Evolutionary conservation across 1,140 invertebrate genomes (phyloP).

Genomic region (Radopholus similis): DNA sequence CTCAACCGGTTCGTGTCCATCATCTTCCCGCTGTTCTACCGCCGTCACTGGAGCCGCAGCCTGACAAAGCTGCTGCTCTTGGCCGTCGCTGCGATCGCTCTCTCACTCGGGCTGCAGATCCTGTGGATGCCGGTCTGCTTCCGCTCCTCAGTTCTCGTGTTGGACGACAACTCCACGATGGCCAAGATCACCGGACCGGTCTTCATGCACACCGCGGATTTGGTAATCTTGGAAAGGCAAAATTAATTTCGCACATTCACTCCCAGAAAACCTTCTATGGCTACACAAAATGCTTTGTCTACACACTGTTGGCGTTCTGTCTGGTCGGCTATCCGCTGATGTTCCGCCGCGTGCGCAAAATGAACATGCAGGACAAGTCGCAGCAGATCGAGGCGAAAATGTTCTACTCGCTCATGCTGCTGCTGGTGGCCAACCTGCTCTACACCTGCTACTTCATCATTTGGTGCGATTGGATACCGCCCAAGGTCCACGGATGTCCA

Average conservation of each 20-base stretch:
- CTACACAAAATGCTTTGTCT: neutral
- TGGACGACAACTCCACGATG: neutral
- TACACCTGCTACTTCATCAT: conserved; percentile 4
- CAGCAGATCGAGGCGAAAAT: conserved; percentile 1
- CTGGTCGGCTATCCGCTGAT: neutral
- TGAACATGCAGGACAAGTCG: neutral
- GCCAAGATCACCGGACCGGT: conserved; percentile 7
- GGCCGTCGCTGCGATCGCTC: neutral
- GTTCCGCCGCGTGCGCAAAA: neutral
- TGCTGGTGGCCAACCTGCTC: conserved; percentile 5
- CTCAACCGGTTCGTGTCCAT: conserved; percentile 15
- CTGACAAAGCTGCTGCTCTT: neutral
- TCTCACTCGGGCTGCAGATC: conserved; percentile 2
- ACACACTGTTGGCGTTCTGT: neutral
- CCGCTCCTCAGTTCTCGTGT: neutral
- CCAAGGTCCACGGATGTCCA: too few relatives aligned
- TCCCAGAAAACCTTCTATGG: neutral
- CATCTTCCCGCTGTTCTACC: neutral
- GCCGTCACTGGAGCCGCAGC: neutral
- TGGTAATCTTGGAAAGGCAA: neutral
- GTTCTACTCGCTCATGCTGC: neutral
- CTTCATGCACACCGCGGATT: neutral
- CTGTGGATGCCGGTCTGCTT: conserved; percentile 12
- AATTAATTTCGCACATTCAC: neutral
- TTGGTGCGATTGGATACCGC: too few relatives aligned